Conservation (phyloP, 1,140 invertebrate genomes). For the Andrena cerasifolii region DNA sequence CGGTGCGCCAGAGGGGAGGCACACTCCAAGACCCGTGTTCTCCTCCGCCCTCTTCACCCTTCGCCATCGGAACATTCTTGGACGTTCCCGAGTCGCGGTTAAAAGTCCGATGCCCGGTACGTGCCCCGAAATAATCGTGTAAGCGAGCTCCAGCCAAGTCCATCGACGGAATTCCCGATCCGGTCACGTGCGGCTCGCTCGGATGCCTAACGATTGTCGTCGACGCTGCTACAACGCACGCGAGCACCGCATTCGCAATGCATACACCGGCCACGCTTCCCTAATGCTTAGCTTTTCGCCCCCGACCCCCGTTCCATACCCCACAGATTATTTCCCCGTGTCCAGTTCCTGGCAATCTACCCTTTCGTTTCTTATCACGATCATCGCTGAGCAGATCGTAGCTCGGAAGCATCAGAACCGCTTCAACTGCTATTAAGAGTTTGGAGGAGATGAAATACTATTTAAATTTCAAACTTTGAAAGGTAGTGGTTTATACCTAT, state of each 20-base stretch:
- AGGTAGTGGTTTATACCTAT: too few relatives aligned
- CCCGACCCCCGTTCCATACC: too few relatives aligned
- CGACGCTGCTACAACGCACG: conserved; percentile 19
- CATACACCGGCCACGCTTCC: neutral
- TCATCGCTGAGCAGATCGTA: too few relatives aligned
- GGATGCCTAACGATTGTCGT: conserved; percentile 51
- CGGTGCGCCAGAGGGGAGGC: too few relatives aligned
- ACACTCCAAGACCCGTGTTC: conserved; percentile 1
- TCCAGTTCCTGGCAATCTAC: too few relatives aligned
- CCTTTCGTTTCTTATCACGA: too few relatives aligned
- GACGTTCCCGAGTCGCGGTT: conserved; percentile 33
- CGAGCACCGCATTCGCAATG: conserved; percentile 37
- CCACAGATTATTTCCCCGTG: neutral
- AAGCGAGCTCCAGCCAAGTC: conserved; percentile 28
- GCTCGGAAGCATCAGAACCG: too few relatives aligned
- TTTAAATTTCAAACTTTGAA: too few relatives aligned
- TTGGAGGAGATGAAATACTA: too few relatives aligned
- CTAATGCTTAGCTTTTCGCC: conserved; percentile 1
- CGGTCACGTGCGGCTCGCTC: conserved; percentile 42
- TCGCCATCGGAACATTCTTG: conserved; percentile 20
- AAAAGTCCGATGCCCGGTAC: conserved; percentile 40
- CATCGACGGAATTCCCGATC: conserved; percentile 41
- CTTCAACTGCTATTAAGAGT: too few relatives aligned
- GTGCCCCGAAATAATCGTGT: conserved; percentile 52
- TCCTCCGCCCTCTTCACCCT: neutral